A percentile compares a stretch with the other conserved stretches of the same genome.
Conservation (phyloP, 2,888 invertebrate species). For the Cotesia congregata region DNA sequence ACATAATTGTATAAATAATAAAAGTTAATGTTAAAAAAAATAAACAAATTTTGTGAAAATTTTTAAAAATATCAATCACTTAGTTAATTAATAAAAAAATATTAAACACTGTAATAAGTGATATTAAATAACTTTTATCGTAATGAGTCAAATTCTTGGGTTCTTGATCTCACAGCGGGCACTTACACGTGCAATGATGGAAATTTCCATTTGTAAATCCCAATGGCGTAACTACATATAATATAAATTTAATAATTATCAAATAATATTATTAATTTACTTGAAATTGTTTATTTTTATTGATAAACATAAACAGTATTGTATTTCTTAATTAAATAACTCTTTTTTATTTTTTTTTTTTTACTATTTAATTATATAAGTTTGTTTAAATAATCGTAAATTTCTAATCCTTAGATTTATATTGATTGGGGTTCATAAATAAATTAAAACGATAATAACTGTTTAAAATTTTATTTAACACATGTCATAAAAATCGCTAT, state of each 20-base stretch:
- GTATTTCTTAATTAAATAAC: no score
- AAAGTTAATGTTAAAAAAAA: no score
- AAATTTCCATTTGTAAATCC: conserved; percentile 64
- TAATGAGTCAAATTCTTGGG: conserved; percentile 54
- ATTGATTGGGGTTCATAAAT: background rate
- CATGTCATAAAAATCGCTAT: conserved; percentile 68
- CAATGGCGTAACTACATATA: conserved; percentile 60
- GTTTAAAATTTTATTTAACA: conserved; percentile 65
- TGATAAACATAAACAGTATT: no score
- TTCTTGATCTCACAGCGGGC: conserved; percentile 48
- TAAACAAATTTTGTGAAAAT: background rate
- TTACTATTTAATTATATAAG: no score
- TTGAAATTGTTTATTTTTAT: no score
- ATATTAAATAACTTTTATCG: conserved; percentile 50
- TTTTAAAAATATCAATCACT: background rate
- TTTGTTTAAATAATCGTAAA: no score
- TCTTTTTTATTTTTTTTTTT: no score
- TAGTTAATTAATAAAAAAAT: no score
- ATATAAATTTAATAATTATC: conserved; percentile 19
- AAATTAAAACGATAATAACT: background rate
- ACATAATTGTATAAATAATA: background rate
- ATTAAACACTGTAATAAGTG: background rate
- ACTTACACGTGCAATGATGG: conserved; percentile 51
- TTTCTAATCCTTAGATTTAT: background rate
- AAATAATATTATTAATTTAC: background rate